These are phyloP conservation scores for Ambastaia sidthimunki DNA, from an alignment of 2,797 vertebrate species.

Conservation along the genomic window DNA sequence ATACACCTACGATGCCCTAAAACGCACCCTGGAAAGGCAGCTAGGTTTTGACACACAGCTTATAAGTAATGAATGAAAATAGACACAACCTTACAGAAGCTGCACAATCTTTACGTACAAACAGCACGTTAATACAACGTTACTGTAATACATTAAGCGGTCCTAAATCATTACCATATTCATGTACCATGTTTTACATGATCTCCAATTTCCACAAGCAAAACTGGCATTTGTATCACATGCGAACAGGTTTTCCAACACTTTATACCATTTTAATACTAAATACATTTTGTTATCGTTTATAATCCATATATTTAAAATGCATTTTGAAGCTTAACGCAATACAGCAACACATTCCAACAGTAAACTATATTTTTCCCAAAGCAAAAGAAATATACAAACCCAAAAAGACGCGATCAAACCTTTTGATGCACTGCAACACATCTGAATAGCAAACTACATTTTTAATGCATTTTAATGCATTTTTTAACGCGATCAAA, in stretches of 20 bases:
- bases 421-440: background rate
- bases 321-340: no score
- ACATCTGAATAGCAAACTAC: no score
- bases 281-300: background rate
- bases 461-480: no score
- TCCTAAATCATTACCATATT: conserved; percentile 12
- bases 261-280: no score
- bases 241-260: background rate
- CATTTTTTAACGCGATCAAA: background rate
- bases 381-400: background rate
- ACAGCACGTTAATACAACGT: background rate
- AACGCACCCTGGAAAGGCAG: background rate
- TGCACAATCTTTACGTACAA: background rate
- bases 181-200: background rate
- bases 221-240: background rate
- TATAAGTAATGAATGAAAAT: conserved; percentile 16
- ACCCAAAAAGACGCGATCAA: background rate
- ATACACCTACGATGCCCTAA: background rate
- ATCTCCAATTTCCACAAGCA: conserved; percentile 1
- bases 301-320: no score
- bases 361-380: background rate
- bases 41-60: background rate
- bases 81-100: background rate
- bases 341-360: background rate
- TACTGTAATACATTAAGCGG: background rate